Percentiles rank a stretch among this genome's conserved stretches.
Evolutionary conservation across 2,113 vertebrate species (phyloP).

Genomic region (Clupea harengus): DNA sequence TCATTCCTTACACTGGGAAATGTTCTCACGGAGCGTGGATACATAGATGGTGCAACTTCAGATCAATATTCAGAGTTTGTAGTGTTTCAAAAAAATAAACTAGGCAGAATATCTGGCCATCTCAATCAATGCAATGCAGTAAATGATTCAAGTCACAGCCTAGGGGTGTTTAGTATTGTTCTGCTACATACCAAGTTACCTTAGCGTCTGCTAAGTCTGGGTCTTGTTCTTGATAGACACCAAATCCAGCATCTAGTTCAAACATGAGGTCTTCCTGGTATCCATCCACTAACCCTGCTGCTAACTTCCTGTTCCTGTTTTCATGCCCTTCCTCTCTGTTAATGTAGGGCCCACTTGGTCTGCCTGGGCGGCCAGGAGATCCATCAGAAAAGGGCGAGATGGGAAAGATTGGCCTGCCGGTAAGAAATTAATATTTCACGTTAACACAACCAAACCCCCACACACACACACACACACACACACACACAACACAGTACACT

Average conservation of each 20-base stretch:
- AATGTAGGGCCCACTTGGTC: constrained; percentile 76
- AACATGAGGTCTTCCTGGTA: background rate
- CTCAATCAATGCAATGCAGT: background rate
- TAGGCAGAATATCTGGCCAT: background rate
- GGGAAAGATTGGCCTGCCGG: constrained; percentile 68
- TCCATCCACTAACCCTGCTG: background rate
- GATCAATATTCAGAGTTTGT: background rate
- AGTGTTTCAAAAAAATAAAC: background rate
- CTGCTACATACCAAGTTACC: background rate
- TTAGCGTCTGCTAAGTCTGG: background rate
- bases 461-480: too few species aligned
- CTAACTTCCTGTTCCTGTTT: background rate
- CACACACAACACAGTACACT: background rate
- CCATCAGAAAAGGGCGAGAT: constrained; percentile 75
- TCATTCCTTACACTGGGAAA: background rate
- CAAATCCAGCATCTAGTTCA: too few species aligned
- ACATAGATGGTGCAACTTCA: background rate
- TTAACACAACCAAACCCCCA: background rate
- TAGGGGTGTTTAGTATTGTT: background rate
- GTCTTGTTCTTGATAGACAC: background rate
- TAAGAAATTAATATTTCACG: constrained; percentile 44
- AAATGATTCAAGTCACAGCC: background rate
- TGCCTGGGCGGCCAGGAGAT: constrained; percentile 79
- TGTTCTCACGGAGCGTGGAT: background rate
- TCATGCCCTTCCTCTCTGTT: background rate